Base-by-base conservation (phyloP, 2,888 invertebrate species). In the Perdita meconis region DNA sequence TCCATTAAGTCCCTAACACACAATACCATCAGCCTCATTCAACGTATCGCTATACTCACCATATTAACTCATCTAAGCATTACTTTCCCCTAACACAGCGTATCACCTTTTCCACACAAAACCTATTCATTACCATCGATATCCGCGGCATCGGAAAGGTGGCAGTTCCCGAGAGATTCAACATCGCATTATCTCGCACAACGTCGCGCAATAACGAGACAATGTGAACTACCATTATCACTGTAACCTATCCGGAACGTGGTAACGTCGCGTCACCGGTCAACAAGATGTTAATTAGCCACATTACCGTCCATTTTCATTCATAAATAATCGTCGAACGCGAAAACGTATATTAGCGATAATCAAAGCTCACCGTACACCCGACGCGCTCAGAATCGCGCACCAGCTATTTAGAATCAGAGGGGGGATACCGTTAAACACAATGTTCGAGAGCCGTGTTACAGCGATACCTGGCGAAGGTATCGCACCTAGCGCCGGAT, bases 211-310 rank as follows among this genome's bases (percentile, higher is more conserved):
- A 38, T 34, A n/a, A n/a, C 44, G 47, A 38, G 24, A 44, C 44
- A 50, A 16, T 22, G 19, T 19, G 22, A 26, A 26, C 19, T 13
- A 47, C 60, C 19, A 61, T 53, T 26, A n/a, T 4, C 30, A 30
- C 16, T 24, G 30, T 4, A 6, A 40, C 26, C 19, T n/a, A n/a
- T n/a, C n/a, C n/a, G n/a, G 26, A 38, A 22, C n/a, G 8, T 1
- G 1, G 4, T 22, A 2, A 10, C 16, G 16, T 36, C 30, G 38
- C 50, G 56, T 57, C 38, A 40, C 30, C 12, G 22, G 34, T 47
- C 30, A 40, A 73, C 57, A 74, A 64, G 60, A 57, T 73, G 74
- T 53, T 74, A 75, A 75, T 74, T 74, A 73, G 55, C 13, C 30
- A 42, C 42, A 59, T 74, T 53, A 65, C 53, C 57, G 40, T 59